Evolutionary conservation across 1,140 invertebrate genomes (phyloP), one percentile per base, ranked within the genome.

Genomic region (Drosophila nebulosa): DNA sequence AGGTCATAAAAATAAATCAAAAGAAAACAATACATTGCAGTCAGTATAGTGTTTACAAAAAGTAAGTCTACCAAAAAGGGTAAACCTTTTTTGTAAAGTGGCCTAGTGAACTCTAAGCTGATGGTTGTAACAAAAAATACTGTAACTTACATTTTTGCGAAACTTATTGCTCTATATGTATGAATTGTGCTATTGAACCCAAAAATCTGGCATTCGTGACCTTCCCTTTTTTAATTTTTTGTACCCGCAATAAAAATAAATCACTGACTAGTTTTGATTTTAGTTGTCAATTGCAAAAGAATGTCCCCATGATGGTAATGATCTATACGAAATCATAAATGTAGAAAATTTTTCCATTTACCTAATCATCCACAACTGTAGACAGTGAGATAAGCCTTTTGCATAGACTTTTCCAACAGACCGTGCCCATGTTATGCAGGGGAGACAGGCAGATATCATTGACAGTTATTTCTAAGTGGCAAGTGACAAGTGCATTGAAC

Each of bases 401-500:
- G 22, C 24, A 27, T 18, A 55, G 5, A 55, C 14, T 30, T 32
- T 32, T 55, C 10, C 4, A 30, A 32, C 14, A 4, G 7, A 55
- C 14, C 32, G 52, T 32, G 27, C 3, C 7, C 22, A 27, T n/a
- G 52, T 55, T 30, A 22, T 55, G 14, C 26, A 32, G 26, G 52
- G 52, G 26, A 55, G 52, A 55, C 52, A 55, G 26, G 5, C 14
- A 55, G 52, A 55, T 55, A 55, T n/a, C 52, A 55, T 16, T 55
- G 9, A 55, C 52, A 55, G 52, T 55, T 30, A 16, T 55, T 55
- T 55, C 52, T 55, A 55, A 55, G 26, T 32, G 57, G 22, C 35
- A 16, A 39, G 36, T 39, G 35, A 26, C 10, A 16, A 46, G 57
- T 46, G 14, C 57, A 59, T 59, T 59, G 57, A 59, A 59, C 57